A percentile compares a stretch with the other conserved stretches of the same genome.
These are phyloP conservation scores for Platanista minor DNA, from an alignment of 2,113 vertebrate genomes.

Conservation along the genomic window DNA sequence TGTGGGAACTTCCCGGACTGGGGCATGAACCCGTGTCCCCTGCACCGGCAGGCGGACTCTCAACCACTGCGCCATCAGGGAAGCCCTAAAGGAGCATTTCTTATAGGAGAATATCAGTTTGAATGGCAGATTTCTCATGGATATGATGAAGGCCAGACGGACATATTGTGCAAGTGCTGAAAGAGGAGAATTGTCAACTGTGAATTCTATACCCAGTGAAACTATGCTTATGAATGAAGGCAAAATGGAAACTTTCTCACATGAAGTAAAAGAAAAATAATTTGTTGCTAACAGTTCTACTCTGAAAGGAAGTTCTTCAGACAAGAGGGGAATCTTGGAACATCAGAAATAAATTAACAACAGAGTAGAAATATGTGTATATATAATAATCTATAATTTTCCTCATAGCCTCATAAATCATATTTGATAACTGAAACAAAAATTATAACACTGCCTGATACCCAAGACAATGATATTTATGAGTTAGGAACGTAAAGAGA, in stretches of 20 bases:
- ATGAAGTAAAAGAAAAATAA: neutral
- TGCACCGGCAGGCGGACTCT: too few species aligned
- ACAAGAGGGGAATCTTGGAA: neutral
- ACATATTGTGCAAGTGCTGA: neutral
- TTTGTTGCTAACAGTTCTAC: neutral
- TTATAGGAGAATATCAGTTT: neutral
- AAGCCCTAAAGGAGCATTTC: neutral
- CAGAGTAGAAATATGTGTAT: neutral
- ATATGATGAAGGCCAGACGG: neutral
- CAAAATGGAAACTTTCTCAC: neutral
- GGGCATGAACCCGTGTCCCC: too few species aligned
- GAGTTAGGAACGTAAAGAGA: neutral
- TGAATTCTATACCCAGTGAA: neutral
- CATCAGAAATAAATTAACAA: neutral
- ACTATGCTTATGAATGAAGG: neutral
- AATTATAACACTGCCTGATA: too few species aligned
- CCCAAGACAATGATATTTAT: neutral
- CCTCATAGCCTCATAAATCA: neutral
- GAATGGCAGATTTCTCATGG: neutral
- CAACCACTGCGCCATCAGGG: too few species aligned
- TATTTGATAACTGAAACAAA: neutral
- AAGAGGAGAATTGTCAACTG: neutral
- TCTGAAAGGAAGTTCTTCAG: neutral
- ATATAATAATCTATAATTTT: neutral
- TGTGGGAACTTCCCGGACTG: too few species aligned